phyloP scores from a whole-genome alignment of 92 coral and sea anemone genomes.

The Hydrozoanthus gracilis region DNA sequence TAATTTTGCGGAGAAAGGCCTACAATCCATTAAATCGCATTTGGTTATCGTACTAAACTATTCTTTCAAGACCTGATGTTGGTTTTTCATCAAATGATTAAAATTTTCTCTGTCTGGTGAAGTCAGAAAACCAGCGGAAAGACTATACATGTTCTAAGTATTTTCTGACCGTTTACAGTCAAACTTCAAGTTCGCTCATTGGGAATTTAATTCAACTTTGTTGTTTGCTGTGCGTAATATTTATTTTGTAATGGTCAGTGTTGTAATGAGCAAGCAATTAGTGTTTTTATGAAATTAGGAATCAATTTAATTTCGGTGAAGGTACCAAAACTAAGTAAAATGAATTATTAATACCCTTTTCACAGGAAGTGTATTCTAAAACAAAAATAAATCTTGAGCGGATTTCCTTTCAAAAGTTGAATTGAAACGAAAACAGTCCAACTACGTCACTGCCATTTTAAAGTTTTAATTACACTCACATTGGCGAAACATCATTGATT shows the following conservation, averaged over 20 bases:
- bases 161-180: conserved; percentile 26
- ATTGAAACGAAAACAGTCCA: conserved; percentile 67
- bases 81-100: conserved; percentile 7
- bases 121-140: background rate
- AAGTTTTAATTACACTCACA: conserved; percentile 89
- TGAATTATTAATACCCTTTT: conserved; percentile 69
- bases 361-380: conserved; percentile 85
- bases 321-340: conserved; percentile 68
- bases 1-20: conserved; percentile 12
- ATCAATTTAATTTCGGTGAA: conserved; percentile 87
- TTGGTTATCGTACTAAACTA: conserved; percentile 30
- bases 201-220: conserved; percentile 40
- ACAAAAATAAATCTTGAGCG: conserved; percentile 68
- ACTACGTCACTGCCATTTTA: conserved; percentile 63
- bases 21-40: conserved; percentile 18
- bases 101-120: background rate
- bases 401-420: conserved; percentile 74
- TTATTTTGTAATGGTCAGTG: conserved; percentile 69
- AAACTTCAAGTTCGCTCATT: conserved; percentile 35
- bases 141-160: conserved; percentile 9
- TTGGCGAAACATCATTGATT: conserved; percentile 71
- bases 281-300: conserved; percentile 92
- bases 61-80: conserved; percentile 9
- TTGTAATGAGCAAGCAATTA: conserved; percentile 84
- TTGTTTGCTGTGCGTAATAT: conserved; percentile 60